Base-by-base conservation (phyloP, 2,113 vertebrate genomes). In the Trachemys scripta region DNA sequence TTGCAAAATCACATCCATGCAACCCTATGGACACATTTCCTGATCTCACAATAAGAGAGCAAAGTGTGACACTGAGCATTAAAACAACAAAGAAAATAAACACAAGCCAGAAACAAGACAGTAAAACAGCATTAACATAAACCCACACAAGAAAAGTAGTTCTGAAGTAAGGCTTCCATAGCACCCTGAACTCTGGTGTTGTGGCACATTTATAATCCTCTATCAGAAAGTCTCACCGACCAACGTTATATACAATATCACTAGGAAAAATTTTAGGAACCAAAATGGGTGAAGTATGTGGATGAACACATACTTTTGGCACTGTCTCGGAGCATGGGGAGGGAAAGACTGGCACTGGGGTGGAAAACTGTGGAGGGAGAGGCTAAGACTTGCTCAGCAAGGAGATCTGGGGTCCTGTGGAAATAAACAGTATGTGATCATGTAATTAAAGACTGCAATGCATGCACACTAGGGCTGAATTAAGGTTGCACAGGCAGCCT, bases 261-360 rank as follows among this genome's bases (percentile, higher is more conserved):
- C 25, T 22, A 59, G 25, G 5, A 25, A 2, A 14, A 50, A 65
- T 25, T 56, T 5, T 2, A 45, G 85, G 72, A 85, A 47, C 12
- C 56, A 25, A 95, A 79, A 80, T 42, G 53, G n/a, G 49, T 24
- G 38, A 75, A 93, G 20, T 82, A 95, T 49, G 22, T 31, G 27
- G 13, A n/a, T 84, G 25, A 53, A n/a, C 6, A 12, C 47, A 87
- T 80, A 31, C 47, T 85, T 10, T 38, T 1, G 3, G 2, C 59
- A 72, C 24, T 57, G 8, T 87, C 24, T 78, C 53, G 35, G 53
- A 76, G 89, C 9, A 38, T 72, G 65, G 83, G 3, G 79, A 0
- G 1, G 0, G 10, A 5, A 27, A 80, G 20, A 35, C 50, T n/a
- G n/a, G 20, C 35, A 54, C 1, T 8, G 38, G 53, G 4, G 88